phyloP scores from a whole-genome alignment of 1,140 invertebrate species.

The Schlechtendalia chinensis region DNA sequence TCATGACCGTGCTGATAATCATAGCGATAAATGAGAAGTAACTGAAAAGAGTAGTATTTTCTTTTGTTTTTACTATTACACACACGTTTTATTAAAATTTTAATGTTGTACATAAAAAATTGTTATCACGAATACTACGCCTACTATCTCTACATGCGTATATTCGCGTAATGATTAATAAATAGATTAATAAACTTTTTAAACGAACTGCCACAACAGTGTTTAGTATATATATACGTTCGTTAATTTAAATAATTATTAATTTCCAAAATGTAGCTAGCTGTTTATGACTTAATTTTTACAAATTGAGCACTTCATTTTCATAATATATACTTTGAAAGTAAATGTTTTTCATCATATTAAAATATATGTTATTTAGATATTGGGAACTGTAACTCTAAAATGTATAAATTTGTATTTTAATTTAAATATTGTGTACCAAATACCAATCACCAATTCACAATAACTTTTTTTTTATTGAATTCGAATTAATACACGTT shows the following conservation, averaged over 20 bases:
- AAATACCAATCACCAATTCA: no score
- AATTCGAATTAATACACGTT: no score
- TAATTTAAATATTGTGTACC: no score
- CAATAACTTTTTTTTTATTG: no score
- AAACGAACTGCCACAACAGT: neutral
- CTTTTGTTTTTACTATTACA: conserved; percentile 4
- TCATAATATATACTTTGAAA: neutral
- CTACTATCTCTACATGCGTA: neutral
- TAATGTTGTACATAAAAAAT: neutral
- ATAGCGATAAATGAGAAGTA: neutral
- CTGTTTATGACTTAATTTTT: neutral
- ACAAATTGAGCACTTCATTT: neutral
- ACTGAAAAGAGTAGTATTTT: neutral
- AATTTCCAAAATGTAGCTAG: neutral
- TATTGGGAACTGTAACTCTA: neutral
- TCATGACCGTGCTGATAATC: neutral
- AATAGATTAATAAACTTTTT: conserved; percentile 4
- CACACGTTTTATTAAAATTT: neutral
- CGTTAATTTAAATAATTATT: conserved; percentile 18
- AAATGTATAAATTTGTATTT: neutral
- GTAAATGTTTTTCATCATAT: neutral
- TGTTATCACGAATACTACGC: no score
- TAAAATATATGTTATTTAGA: conserved; percentile 5
- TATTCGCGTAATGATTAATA: neutral
- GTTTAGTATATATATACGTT: neutral